phyloP scores from a whole-genome alignment of 1,140 invertebrate species.

The Brachionus manjavacas region DNA sequence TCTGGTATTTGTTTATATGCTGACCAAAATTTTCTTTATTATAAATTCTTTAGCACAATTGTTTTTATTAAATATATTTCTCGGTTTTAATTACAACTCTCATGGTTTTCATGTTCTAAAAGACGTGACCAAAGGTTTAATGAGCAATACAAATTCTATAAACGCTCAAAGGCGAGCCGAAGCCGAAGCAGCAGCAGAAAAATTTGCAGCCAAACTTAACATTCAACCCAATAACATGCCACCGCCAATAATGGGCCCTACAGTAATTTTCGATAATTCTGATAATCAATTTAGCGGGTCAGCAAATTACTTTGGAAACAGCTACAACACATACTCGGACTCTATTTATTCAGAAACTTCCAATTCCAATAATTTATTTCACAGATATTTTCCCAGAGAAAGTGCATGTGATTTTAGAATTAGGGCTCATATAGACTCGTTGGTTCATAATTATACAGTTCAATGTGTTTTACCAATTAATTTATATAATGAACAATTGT shows the following conservation, averaged over 20 bases:
- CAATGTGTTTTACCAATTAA: conserved; percentile 55
- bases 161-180: not conserved
- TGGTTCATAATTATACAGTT: conserved; percentile 50
- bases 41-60: conserved; percentile 59
- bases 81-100: conserved; percentile 55
- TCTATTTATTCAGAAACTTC: conserved; percentile 19
- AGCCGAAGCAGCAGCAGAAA: conserved; percentile 32
- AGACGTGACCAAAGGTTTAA: conserved; percentile 31
- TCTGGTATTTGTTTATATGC: conserved; percentile 58
- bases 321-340: conserved; percentile 5
- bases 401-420: conserved; percentile 42
- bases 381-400: conserved; percentile 42
- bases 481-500: conserved; percentile 57
- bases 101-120: conserved; percentile 28
- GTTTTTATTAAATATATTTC: conserved; percentile 59
- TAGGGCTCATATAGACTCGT: conserved; percentile 26
- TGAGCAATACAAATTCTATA: conserved; percentile 13
- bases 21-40: conserved; percentile 59
- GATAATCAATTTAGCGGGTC: not conserved
- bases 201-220: conserved; percentile 25
- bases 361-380: not conserved
- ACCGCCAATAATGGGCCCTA: conserved; percentile 12
- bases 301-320: not conserved
- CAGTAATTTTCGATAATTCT: conserved; percentile 38
- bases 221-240: not conserved